Conservation (phyloP, 2,113 vertebrate species). For the Solea senegalensis region DNA sequence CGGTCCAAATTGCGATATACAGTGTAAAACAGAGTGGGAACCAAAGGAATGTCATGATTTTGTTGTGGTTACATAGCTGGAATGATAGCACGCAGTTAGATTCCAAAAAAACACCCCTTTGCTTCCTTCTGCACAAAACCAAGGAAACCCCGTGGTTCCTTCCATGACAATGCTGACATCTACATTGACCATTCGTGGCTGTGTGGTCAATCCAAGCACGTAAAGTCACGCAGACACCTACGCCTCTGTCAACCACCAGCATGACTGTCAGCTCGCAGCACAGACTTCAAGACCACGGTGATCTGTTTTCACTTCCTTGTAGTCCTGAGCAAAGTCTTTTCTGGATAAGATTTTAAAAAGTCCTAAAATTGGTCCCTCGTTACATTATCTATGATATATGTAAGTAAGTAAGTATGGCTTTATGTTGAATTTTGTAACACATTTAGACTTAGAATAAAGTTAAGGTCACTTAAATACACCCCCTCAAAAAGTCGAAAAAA, state of each 20-base stretch:
- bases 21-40: not conserved
- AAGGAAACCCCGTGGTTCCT: conserved; percentile 72
- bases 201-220: conserved; percentile 42
- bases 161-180: conserved; percentile 40
- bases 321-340: not conserved
- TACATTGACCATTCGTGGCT: conserved; percentile 28
- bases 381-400: not conserved
- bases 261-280: conserved; percentile 48
- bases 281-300: conserved; percentile 37
- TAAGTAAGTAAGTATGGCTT: not conserved
- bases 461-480: no score
- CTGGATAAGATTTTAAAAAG: not conserved
- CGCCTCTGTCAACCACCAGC: conserved; percentile 36
- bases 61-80: conserved; percentile 31
- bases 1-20: not conserved
- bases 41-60: conserved; percentile 17
- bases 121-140: conserved; percentile 34
- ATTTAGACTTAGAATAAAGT: no score
- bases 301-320: not conserved
- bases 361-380: not conserved
- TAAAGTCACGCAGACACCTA: conserved; percentile 39
- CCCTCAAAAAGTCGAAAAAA: no score
- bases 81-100: conserved; percentile 18
- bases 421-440: not conserved
- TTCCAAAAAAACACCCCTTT: conserved; percentile 58